phyloP scores from a whole-genome alignment of 2,113 vertebrate genomes.

The Prochilodus magdalenae region DNA sequence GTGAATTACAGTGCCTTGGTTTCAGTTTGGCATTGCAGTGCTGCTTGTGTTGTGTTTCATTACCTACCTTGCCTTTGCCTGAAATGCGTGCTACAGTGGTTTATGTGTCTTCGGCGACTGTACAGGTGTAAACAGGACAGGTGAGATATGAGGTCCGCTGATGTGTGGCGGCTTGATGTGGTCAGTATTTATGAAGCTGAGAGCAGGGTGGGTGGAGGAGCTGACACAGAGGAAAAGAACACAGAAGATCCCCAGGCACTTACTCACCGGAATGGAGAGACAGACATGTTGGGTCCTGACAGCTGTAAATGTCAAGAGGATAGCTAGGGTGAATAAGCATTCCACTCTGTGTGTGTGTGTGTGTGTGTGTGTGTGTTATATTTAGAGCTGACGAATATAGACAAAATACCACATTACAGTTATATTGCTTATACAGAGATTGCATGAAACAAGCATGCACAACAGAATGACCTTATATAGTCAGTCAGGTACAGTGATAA shows the following conservation, averaged over 20 bases:
- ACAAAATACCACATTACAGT: not conserved
- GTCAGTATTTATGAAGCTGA: constrained; percentile 32
- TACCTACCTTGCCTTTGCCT: not conserved
- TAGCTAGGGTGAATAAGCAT: constrained; percentile 28
- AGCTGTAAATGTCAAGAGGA: constrained; percentile 38
- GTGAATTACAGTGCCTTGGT: not conserved
- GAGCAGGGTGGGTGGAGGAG: not conserved
- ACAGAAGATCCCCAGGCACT: constrained; percentile 18
- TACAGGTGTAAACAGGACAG: constrained; percentile 18
- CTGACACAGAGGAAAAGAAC: not conserved
- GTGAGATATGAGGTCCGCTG: not conserved
- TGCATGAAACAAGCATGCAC: no score
- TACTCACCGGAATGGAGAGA: constrained; percentile 31
- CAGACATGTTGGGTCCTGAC: constrained; percentile 35
- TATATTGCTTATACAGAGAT: not conserved
- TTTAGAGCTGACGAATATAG: not conserved
- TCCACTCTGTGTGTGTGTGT: not conserved
- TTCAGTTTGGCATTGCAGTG: not conserved
- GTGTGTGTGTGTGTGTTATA: not conserved
- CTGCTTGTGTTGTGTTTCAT: not conserved
- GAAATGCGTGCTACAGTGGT: not conserved
- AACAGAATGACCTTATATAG: no score
- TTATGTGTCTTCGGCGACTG: not conserved
- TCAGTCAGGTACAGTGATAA: no score
- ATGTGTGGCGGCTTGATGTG: constrained; percentile 6